A percentile compares a stretch with the other conserved stretches of the same genome.
Conservation (phyloP, 2,888 invertebrate genomes). For the Cynaeus angustus region DNA sequence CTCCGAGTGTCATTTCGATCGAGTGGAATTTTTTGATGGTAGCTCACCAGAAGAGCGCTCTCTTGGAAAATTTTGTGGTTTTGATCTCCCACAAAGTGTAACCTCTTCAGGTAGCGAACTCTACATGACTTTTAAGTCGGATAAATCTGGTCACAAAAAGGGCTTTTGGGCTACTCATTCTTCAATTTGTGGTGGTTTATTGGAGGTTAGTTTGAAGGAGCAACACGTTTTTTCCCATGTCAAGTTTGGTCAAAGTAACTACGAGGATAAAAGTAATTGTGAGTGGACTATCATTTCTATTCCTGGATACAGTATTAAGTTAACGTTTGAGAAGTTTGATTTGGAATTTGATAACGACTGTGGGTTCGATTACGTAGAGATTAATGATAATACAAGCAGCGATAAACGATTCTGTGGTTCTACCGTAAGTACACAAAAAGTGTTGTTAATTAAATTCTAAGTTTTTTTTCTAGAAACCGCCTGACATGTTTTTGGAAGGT, state of each 20-base stretch:
- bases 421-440: constrained; percentile 54
- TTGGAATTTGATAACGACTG: constrained; percentile 94
- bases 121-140: constrained; percentile 96
- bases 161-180: constrained; percentile 95
- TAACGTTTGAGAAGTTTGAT: constrained; percentile 92
- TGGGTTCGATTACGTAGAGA: constrained; percentile 94
- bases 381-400: too few relatives aligned
- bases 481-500: constrained; percentile 90
- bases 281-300: constrained; percentile 96
- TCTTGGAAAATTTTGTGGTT: constrained; percentile 94
- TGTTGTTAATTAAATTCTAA: too few relatives aligned
- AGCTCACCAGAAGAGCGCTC: constrained; percentile 88
- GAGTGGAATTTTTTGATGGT: constrained; percentile 95
- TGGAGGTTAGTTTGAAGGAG: constrained; percentile 84
- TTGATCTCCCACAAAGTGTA: constrained; percentile 91
- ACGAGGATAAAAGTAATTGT: constrained; percentile 92
- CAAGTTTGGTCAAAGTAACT: constrained; percentile 92
- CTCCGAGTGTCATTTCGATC: constrained; percentile 97
- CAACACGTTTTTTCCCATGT: constrained; percentile 96
- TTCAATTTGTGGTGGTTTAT: constrained; percentile 95
- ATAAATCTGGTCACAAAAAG: constrained; percentile 93
- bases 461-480: constrained; percentile 82
- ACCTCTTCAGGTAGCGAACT: constrained; percentile 91
- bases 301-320: constrained; percentile 84
- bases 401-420: constrained; percentile 92